Evolutionary conservation across 2,113 vertebrate species (phyloP).

Genomic region (Brachypteracias leptosomus): DNA sequence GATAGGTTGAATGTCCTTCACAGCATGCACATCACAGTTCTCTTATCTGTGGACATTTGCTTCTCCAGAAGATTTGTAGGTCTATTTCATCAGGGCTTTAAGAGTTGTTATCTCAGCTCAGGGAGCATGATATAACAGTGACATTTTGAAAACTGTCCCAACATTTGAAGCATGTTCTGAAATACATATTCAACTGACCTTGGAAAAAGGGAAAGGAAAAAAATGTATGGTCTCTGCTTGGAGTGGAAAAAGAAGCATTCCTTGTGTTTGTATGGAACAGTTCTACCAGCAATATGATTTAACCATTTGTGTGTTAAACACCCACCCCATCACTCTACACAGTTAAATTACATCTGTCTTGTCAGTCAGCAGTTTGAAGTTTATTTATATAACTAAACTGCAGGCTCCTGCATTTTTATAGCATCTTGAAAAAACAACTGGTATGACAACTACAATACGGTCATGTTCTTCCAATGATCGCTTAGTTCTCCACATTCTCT

Average conservation of each 20-base stretch:
- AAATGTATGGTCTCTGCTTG: neutral
- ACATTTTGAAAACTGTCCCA: conserved; percentile 17
- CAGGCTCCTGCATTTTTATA: neutral
- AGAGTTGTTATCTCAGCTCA: neutral
- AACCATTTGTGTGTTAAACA: neutral
- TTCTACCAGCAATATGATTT: neutral
- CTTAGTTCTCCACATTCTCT: neutral
- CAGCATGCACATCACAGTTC: neutral
- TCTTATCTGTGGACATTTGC: conserved; percentile 46
- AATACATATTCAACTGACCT: neutral
- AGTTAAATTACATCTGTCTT: neutral
- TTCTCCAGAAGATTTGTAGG: conserved; percentile 47
- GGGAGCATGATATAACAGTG: neutral
- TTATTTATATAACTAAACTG: neutral
- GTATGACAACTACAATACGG: neutral
- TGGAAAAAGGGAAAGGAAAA: neutral
- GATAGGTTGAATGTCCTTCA: conserved; percentile 19
- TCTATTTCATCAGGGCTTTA: conserved; percentile 17
- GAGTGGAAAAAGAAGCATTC: neutral
- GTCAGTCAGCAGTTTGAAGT: neutral
- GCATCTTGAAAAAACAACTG: neutral
- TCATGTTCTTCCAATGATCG: neutral
- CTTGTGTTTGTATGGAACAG: neutral
- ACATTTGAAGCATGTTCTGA: neutral
- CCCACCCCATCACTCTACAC: neutral